Evolutionary conservation across 2,797 vertebrate genomes (phyloP).

Genomic region (Remorina albescens): DNA sequence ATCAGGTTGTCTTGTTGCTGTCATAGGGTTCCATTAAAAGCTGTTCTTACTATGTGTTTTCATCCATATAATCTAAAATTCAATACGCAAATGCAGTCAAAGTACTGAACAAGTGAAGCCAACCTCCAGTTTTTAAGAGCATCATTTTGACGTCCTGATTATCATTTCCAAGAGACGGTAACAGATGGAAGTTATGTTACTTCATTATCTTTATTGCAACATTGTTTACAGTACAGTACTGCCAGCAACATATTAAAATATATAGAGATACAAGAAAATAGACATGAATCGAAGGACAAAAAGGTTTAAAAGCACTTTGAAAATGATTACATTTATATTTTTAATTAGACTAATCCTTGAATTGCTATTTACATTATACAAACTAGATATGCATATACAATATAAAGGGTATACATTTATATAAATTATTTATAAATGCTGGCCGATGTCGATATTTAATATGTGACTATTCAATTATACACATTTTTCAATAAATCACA

Average conservation of each 20-base stretch:
- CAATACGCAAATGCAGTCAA: background rate
- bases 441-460: conserved; percentile 80
- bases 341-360: conserved; percentile 83
- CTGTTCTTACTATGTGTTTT: background rate
- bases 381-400: conserved; percentile 87
- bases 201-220: conserved; percentile 86
- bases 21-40: background rate
- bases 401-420: conserved; percentile 89
- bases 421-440: conserved; percentile 88
- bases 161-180: conserved; percentile 9
- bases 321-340: conserved; percentile 84
- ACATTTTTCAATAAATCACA: conserved; percentile 76
- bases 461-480: conserved; percentile 75
- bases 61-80: background rate
- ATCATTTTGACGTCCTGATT: background rate
- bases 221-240: conserved; percentile 86
- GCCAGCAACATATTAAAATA: conserved; percentile 86
- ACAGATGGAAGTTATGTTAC: conserved; percentile 53
- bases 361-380: conserved; percentile 88
- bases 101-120: background rate
- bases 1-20: background rate
- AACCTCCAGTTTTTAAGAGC: background rate
- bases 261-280: conserved; percentile 86
- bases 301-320: conserved; percentile 86
- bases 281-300: conserved; percentile 81